Percentiles rank a stretch among this genome's conserved stretches.
These are phyloP conservation scores for Corythoichthys intestinalis DNA, from an alignment of 2,113 vertebrate species.

Conservation along the genomic window DNA sequence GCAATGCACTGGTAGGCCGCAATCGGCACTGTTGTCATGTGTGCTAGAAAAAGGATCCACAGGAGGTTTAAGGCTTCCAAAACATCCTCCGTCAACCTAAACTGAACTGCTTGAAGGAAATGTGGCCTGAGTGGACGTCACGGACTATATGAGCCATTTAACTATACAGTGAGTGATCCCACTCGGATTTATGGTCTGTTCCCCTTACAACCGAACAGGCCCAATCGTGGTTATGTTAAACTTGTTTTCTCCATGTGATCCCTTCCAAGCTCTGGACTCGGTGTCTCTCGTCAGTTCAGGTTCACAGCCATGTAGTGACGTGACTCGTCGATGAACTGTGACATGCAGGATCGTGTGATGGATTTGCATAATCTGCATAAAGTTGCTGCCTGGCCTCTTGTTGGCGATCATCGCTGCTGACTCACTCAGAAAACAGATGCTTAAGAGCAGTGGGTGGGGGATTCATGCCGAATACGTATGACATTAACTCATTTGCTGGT, in stretches of 20 bases:
- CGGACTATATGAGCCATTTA: not conserved
- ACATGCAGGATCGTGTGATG: constrained; percentile 22
- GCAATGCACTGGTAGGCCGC: not conserved
- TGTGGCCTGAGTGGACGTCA: not conserved
- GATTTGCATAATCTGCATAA: constrained; percentile 45
- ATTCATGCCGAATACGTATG: constrained; percentile 59
- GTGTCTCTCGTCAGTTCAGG: not conserved
- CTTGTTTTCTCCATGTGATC: constrained; percentile 6
- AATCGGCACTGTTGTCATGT: not conserved
- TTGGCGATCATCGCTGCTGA: constrained; percentile 42
- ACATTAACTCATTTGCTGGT: constrained; percentile 40
- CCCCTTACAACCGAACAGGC: not conserved
- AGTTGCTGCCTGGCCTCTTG: constrained; percentile 32
- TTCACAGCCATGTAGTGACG: not conserved
- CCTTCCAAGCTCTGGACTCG: not conserved
- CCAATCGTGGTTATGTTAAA: constrained; percentile 36
- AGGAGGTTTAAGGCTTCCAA: not conserved
- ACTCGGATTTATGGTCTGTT: not conserved
- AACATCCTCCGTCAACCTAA: not conserved
- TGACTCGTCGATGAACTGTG: constrained; percentile 24
- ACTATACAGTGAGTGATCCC: not conserved
- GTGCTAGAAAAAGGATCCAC: not conserved
- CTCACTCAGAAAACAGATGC: constrained; percentile 76
- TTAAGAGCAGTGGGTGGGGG: constrained; percentile 60
- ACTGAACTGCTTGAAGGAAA: not conserved